Conservation (phyloP, 2,113 vertebrate genomes). For the Rhinolophus ferrumequinum region DNA sequence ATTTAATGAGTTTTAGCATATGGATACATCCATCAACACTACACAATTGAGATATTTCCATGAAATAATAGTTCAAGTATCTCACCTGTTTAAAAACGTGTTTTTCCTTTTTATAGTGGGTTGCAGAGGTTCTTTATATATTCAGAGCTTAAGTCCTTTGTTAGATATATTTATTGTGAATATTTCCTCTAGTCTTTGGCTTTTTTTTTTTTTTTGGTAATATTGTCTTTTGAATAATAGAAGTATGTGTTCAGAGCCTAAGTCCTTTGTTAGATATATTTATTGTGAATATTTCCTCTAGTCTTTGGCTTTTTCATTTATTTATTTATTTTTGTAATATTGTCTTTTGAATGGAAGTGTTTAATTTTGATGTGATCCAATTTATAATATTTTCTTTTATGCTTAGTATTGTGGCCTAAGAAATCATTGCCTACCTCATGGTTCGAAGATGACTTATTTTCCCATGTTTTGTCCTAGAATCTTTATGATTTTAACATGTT, state of each 20-base stretch:
- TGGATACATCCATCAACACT: not conserved
- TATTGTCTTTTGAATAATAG: not conserved
- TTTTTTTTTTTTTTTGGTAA: not conserved
- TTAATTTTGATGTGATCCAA: not conserved
- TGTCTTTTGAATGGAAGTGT: not conserved
- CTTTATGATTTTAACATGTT: not conserved
- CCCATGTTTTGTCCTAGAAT: not conserved
- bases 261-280: not conserved
- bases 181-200: not conserved
- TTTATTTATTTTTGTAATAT: not conserved
- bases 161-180: not conserved
- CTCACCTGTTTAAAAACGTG: not conserved
- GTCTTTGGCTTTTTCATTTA: not conserved
- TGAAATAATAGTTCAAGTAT: not conserved
- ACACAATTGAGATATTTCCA: not conserved
- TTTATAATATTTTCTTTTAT: not conserved
- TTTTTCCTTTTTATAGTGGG: not conserved
- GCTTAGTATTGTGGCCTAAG: not conserved
- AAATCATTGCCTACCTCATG: not conserved
- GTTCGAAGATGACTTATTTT: not conserved
- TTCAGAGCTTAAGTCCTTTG: not conserved
- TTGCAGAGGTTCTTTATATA: not conserved
- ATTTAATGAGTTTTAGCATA: not conserved
- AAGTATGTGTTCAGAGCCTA: not conserved
- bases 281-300: not conserved